Base-by-base conservation (phyloP, 2,888 invertebrate species). In the Gastrophysa polygoni region DNA sequence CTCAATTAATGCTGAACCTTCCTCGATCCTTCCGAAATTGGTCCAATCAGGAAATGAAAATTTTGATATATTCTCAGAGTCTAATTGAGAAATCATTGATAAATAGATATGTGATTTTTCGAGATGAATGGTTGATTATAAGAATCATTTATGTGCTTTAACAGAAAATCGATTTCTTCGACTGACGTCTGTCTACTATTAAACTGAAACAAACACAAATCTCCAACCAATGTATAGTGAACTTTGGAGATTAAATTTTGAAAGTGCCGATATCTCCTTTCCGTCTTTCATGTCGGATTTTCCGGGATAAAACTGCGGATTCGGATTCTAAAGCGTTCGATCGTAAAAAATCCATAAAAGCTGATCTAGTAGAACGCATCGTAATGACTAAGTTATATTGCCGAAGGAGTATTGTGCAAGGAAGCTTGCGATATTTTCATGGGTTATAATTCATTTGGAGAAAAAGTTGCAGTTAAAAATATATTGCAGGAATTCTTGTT, bases 261-360 rank as follows among this genome's bases (percentile, higher is more conserved):
- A 44, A 38, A 51, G 59, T 59, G 61, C 58, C 44, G 29, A 51
- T 57, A 61, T 46, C 64, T 66, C 56, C 67, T 67, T 69, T 68
- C 65, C 70, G 66, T 69, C 68, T 69, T 68, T 69, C 70, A 68
- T 60, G 66, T 63, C 71, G 69, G 73, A 73, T 74, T 73, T 38
- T 69, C 68, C 61, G 66, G 66, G 72, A 73, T 72, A 68, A 68
- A 63, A 70, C 69, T 65, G 63, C 67, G 66, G 62, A 66, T 68
- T 70, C 70, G 67, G 70, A 69, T 68, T 72, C 71, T 68, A 71
- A 71, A 74, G 70, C 71, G 63, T 70, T 62, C 66, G 67, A 69
- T 76, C 76, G 75, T 76, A 76, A 76, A 76, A 75, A 75, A 71
- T 71, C 67, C 75, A 75, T 77, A 77, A 77, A 76, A 77, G 72